Base-by-base conservation (phyloP, 2,888 invertebrate genomes). In the Sphecodes monilicornis region DNA sequence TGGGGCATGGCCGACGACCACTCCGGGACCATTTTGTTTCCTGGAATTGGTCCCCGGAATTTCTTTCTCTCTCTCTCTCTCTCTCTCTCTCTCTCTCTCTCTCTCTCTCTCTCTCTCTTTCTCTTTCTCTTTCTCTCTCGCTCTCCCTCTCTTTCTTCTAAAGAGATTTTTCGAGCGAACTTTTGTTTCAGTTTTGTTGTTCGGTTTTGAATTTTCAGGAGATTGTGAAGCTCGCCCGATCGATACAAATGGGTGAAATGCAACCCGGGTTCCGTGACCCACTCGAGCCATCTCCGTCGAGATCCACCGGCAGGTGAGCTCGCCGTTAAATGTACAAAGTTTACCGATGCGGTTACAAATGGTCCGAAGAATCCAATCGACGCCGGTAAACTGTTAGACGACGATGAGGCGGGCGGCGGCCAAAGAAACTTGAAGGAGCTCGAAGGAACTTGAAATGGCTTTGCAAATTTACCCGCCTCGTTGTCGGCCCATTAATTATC, bases 371-470 rank as follows among this genome's bases (percentile, higher is more conserved):
- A 93, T 92, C 91, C 93, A 93, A 94, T 94, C 93, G 93, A 68
- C 68, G 84, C 85, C 76, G 69, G 86, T 90, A 88, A 93, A 92
- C 93, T 92, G 92, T 93, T 92, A 92, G 54, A 86, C 87, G 78
- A 57, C 84, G 87, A 86, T 64, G 86, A 84, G 77, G 80, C 86
- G 87, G 86, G 84, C 86, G 74, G 66, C 39, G 86, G 84, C 90
- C 85, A 87, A 91, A 92, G 92, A 91, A 92, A 92, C 85, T 89
- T 85, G 86, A 85, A 90, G 89, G 79, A 90, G 88, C 89, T 89
- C 86, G 87, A 88, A 91, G 90, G 90, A 93, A 92, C 93, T 93
- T 93, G 93, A 94, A 94, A 93, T 94, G 93, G 94, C 93, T 94
- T 93, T 92, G 93, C 92, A 94, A 94, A 94, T 94, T 94, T 94